Evolutionary conservation across 1,140 invertebrate species (phyloP).

Genomic region (Heterodera schachtii): DNA sequence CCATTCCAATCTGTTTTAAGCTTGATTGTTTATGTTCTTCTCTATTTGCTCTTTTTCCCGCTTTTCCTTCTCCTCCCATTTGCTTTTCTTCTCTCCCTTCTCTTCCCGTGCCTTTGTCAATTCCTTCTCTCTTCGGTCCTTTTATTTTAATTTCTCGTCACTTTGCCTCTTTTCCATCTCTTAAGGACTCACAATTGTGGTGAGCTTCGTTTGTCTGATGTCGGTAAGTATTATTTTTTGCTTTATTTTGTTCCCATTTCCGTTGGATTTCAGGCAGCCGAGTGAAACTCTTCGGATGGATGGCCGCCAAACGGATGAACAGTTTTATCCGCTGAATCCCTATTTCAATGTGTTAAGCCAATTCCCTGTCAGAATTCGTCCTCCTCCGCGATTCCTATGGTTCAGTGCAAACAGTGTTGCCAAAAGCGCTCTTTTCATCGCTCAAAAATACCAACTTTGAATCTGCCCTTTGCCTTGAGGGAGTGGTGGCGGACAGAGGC

Average conservation of each 20-base stretch:
- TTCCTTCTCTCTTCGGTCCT: not conserved
- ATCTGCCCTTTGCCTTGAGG: constrained; percentile 41
- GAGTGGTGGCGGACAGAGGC: constrained; percentile 41
- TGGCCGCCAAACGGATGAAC: constrained; percentile 39
- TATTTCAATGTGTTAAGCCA: no score
- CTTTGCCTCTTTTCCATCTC: not conserved
- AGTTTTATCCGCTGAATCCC: not conserved
- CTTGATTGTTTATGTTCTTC: no score
- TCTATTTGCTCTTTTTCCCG: not conserved
- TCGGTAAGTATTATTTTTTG: constrained; percentile 33
- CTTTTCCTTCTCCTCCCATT: not conserved
- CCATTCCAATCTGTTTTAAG: no score
- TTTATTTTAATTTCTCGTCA: not conserved
- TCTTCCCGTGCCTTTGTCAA: not conserved
- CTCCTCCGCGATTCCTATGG: constrained; percentile 45
- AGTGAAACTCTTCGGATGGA: constrained; percentile 54
- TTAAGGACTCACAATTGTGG: constrained; percentile 52
- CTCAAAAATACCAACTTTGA: constrained; percentile 31
- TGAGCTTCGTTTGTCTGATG: constrained; percentile 38
- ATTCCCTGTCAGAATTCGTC: constrained; percentile 35
- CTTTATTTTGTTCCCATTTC: constrained; percentile 26
- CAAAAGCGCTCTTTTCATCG: constrained; percentile 21
- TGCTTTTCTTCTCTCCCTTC: not conserved
- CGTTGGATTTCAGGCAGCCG: constrained; percentile 22
- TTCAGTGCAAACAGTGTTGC: constrained; percentile 37